phyloP scores from a whole-genome alignment of 2,113 vertebrate genomes.

The Sisor rabdophorus region DNA sequence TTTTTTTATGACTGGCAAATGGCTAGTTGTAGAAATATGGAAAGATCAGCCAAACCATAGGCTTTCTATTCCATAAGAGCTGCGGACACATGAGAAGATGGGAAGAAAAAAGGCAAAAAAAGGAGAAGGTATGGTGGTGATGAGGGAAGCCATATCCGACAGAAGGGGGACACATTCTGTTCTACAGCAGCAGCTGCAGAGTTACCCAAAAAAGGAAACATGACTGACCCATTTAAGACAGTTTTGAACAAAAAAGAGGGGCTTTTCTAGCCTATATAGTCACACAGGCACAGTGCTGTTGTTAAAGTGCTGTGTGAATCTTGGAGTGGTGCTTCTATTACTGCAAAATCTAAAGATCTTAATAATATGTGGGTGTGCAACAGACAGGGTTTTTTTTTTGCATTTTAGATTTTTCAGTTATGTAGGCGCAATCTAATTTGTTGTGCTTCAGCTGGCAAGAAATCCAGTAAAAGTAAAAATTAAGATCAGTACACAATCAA shows the following conservation, averaged over 20 bases:
- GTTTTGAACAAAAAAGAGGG: constrained; percentile 49
- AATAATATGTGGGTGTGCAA: constrained; percentile 23
- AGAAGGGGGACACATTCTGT: constrained; percentile 37
- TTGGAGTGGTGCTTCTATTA: constrained; percentile 1
- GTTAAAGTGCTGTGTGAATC: constrained; percentile 21
- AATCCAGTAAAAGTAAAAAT: background rate
- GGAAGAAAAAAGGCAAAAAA: background rate
- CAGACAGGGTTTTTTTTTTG: constrained; percentile 31
- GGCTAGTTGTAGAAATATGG: background rate
- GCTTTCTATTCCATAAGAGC: background rate
- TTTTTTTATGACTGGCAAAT: constrained; percentile 10
- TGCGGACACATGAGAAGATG: background rate
- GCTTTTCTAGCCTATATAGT: constrained; percentile 50
- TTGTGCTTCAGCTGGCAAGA: constrained; percentile 3
- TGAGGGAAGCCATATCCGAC: constrained; percentile 39
- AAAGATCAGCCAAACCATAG: background rate
- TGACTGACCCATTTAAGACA: constrained; percentile 53
- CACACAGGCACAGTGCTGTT: constrained; percentile 10
- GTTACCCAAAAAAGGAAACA: constrained; percentile 35
- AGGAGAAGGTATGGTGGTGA: background rate
- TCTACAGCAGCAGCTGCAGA: constrained; percentile 50
- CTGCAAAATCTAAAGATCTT: constrained; percentile 17
- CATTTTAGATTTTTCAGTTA: constrained; percentile 17
- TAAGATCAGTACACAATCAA: background rate
- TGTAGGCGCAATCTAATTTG: constrained; percentile 24